Evolutionary conservation across 2,888 invertebrate species (phyloP).

Genomic region (Eristalis pertinax): DNA sequence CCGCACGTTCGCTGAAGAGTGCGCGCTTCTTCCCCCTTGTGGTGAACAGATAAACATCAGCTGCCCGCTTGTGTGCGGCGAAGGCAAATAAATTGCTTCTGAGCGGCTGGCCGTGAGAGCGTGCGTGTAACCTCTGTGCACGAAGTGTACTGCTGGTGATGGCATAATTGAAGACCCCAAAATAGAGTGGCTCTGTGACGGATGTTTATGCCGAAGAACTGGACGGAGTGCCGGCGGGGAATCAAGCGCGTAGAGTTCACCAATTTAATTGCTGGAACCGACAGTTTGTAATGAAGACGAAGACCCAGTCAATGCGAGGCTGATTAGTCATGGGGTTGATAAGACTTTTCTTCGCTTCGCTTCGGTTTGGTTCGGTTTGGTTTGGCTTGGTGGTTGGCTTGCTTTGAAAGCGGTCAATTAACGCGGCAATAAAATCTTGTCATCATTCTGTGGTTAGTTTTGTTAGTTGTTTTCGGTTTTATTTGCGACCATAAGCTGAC

Average conservation of each 20-base stretch:
- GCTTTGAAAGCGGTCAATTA: background rate
- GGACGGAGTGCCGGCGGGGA: background rate
- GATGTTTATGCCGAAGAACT: slow-evolving; percentile 36
- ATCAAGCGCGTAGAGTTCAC: background rate
- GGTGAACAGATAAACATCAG: slow-evolving; percentile 48
- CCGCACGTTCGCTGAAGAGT: background rate
- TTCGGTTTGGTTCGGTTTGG: background rate
- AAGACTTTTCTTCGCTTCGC: background rate
- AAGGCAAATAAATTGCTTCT: slow-evolving; percentile 53
- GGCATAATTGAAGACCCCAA: slow-evolving; percentile 43
- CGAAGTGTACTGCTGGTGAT: slow-evolving; percentile 18
- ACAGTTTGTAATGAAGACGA: slow-evolving; percentile 27
- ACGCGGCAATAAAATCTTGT: background rate
- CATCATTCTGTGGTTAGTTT: background rate
- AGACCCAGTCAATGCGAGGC: slow-evolving; percentile 2
- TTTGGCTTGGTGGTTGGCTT: background rate
- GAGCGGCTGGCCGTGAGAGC: slow-evolving; percentile 45
- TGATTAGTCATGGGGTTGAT: slow-evolving; percentile 36
- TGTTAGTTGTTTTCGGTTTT: background rate
- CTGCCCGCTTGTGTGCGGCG: slow-evolving; percentile 49
- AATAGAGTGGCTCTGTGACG: slow-evolving; percentile 24
- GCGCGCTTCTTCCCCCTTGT: background rate
- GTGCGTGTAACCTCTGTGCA: slow-evolving; percentile 34
- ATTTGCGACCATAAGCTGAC: background rate
- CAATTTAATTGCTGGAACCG: slow-evolving; percentile 30